Conservation (phyloP, 1,140 invertebrate genomes). For the Platyura marginata region DNA sequence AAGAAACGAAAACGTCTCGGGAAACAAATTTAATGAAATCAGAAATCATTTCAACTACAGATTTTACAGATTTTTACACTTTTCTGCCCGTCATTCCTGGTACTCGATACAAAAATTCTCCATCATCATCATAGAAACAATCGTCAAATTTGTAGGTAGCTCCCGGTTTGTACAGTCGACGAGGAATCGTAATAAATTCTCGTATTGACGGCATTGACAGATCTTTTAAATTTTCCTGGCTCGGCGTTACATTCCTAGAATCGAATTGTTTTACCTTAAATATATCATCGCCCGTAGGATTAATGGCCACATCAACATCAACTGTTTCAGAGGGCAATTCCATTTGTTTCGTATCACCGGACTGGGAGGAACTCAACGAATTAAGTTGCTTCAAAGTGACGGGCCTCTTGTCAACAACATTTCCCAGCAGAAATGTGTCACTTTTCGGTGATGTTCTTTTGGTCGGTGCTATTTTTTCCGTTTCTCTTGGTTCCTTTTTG, state of each 20-base stretch:
- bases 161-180: slow-evolving; percentile 32
- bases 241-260: slow-evolving; percentile 23
- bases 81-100: slow-evolving; percentile 32
- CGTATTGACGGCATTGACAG: slow-evolving; percentile 18
- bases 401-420: slow-evolving; percentile 11
- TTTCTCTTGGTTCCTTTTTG: neutral
- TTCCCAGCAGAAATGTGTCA: slow-evolving; percentile 7
- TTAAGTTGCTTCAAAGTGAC: neutral
- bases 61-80: neutral
- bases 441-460: neutral
- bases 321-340: too few relatives aligned
- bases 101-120: slow-evolving; percentile 53
- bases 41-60: neutral
- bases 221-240: slow-evolving; percentile 11
- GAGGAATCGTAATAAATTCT: slow-evolving; percentile 43
- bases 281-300: slow-evolving; percentile 13
- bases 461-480: neutral
- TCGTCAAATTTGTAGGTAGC: slow-evolving; percentile 51
- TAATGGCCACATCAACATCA: too few relatives aligned
- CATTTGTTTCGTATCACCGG: neutral
- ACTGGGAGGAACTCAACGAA: neutral
- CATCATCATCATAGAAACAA: slow-evolving; percentile 59
- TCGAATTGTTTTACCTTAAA: slow-evolving; percentile 12
- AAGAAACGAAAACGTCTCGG: too few relatives aligned
- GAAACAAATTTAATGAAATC: too few relatives aligned